Evolutionary conservation across 2,113 vertebrate species (phyloP), one percentile per base, ranked within the genome.

Genomic region (Ranitomeya variabilis): DNA sequence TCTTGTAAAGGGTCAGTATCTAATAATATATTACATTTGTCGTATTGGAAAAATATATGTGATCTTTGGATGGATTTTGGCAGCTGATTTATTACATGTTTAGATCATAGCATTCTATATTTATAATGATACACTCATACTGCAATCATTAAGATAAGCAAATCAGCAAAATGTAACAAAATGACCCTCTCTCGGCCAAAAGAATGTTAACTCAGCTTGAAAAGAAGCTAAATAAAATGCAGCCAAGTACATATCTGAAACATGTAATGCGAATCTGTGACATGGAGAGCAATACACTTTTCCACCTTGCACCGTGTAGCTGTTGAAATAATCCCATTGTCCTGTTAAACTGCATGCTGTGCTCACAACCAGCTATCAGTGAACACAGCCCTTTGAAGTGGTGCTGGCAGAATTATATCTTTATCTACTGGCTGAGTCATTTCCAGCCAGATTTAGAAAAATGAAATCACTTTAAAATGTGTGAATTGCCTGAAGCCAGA

Each of bases 391-490:
- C 80, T 89, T 89, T 89, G 87, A 89, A 89, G 87, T 85, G 74
- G 54, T 23, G 71, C 87, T 79, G 74, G 81, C 87, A 84, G 87
- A 88, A 84, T 89, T 85, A 85, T 89, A 89, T 89, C 82, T 89
- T 85, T 89, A 89, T 85, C 87, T 89, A 85, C 60, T 23, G 57
- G 82, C 71, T 85, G 87, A 89, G 81, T 85, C 87, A 85, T 85
- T 89, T 78, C 81, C 87, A 85, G 87, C 81, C 87, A 89, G 87
- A 89, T 89, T 85, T 89, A 89, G 87, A 89, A 89, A 89, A 89
- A 89, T 67, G 71, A 89, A 89, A 89, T 89, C 87, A 89, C 82
- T 85, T 85, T 89, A 89, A 85, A 89, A 89, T 85, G 87, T 89
- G 87, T 89, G 87, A 84, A 83, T 89, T 89, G 87, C 87, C 87